A percentile compares a stretch with the other conserved stretches of the same genome.
These are phyloP conservation scores for Nesogale talazaci DNA, from an alignment of 2,113 vertebrate species.

Conservation along the genomic window DNA sequence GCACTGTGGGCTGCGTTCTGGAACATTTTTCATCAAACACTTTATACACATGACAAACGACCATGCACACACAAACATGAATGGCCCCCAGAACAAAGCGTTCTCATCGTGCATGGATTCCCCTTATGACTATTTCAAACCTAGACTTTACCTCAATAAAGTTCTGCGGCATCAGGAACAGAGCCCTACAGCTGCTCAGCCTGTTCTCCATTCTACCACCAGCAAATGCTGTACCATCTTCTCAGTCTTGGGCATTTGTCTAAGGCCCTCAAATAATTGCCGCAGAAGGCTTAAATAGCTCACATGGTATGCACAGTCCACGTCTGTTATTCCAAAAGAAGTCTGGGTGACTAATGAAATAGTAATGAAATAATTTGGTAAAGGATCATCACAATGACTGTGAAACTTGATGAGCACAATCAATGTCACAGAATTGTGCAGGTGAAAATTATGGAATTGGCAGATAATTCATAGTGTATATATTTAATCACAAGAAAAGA, in stretches of 20 bases:
- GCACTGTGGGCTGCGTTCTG: background rate
- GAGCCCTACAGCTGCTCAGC: background rate
- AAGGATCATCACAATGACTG: background rate
- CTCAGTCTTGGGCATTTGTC: background rate
- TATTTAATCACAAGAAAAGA: background rate
- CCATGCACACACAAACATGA: background rate
- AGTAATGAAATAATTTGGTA: background rate
- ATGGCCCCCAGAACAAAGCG: background rate
- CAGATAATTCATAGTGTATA: background rate
- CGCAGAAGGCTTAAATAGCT: background rate
- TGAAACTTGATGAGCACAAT: background rate
- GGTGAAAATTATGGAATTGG: background rate
- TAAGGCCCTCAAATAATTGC: background rate
- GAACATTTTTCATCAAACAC: constrained; percentile 33
- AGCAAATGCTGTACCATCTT: background rate
- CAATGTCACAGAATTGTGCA: background rate
- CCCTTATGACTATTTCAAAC: background rate
- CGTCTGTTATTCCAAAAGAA: background rate
- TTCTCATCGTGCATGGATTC: background rate
- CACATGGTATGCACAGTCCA: background rate
- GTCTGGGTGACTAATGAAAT: background rate
- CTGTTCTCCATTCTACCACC: background rate
- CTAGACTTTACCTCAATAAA: constrained; percentile 28
- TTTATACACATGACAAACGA: background rate
- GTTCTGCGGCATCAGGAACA: background rate